Conservation (phyloP, 1,140 invertebrate species). For the Trachymyrmex septentrionalis region DNA sequence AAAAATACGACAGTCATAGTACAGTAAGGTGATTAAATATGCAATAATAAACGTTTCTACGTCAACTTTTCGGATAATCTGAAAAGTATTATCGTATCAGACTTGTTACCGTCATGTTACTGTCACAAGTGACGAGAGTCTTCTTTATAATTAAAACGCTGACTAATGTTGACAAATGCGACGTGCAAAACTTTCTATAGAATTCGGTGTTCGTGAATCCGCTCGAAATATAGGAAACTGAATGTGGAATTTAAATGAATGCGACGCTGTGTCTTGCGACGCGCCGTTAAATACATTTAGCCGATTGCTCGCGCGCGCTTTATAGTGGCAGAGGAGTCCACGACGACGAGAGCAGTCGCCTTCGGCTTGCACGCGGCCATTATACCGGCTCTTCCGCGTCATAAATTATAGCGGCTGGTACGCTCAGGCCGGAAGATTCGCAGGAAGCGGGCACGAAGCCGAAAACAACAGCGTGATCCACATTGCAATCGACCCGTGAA, state of each 20-base stretch:
- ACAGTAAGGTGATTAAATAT: background rate
- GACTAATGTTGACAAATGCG: background rate
- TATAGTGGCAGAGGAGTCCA: constrained; percentile 31
- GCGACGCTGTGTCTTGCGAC: constrained; percentile 14
- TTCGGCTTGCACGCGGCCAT: constrained; percentile 40
- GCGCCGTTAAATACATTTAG: constrained; percentile 57
- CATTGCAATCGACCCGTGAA: constrained; percentile 50
- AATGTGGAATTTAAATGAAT: constrained; percentile 53
- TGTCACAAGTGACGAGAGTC: background rate
- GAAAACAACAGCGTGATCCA: constrained; percentile 65
- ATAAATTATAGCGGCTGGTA: constrained; percentile 62
- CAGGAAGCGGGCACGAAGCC: constrained; percentile 59
- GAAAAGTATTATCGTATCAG: background rate
- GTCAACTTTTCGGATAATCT: background rate
- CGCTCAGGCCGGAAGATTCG: constrained; percentile 55
- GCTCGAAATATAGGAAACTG: constrained; percentile 12
- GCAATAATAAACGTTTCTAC: background rate
- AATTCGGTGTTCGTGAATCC: background rate
- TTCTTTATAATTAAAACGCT: constrained; percentile 19
- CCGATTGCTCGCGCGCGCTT: constrained; percentile 48
- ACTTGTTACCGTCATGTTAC: background rate
- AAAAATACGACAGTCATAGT: background rate
- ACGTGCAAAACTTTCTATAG: background rate
- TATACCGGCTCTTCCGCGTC: constrained; percentile 59
- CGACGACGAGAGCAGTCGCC: constrained; percentile 47